Evolutionary conservation across 2,113 vertebrate species (phyloP).

Genomic region (Spea multiplicata): DNA sequence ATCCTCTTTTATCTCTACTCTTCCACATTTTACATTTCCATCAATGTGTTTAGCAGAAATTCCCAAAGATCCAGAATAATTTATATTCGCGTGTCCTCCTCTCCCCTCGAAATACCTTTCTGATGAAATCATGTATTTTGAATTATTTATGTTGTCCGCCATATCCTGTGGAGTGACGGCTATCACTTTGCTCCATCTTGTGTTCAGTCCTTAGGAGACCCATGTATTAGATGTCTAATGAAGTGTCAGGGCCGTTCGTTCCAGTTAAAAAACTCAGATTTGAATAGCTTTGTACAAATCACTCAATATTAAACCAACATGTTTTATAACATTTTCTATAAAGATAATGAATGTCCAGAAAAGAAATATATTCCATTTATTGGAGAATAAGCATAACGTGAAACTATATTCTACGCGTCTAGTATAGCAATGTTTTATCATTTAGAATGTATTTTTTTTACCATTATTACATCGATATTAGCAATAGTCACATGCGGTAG

Average conservation of each 20-base stretch:
- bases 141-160: conserved; percentile 63
- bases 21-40: conserved; percentile 71
- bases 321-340: neutral
- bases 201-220: neutral
- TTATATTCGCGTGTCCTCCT: conserved; percentile 67
- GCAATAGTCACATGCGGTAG: no score
- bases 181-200: conserved; percentile 14
- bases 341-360: neutral
- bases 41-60: conserved; percentile 78
- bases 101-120: conserved; percentile 74
- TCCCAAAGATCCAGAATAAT: conserved; percentile 76
- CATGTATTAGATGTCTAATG: neutral
- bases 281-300: neutral
- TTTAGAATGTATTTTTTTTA: no score
- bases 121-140: conserved; percentile 76
- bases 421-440: no score
- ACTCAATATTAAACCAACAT: neutral
- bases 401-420: no score
- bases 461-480: no score
- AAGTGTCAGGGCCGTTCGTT: neutral
- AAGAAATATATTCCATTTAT: no score
- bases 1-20: conserved; percentile 77
- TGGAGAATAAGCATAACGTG: no score
- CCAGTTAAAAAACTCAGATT: conserved; percentile 20
- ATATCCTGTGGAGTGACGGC: neutral